Conservation (phyloP, 1,140 invertebrate species). For the Drosophila pseudoananassae region DNA sequence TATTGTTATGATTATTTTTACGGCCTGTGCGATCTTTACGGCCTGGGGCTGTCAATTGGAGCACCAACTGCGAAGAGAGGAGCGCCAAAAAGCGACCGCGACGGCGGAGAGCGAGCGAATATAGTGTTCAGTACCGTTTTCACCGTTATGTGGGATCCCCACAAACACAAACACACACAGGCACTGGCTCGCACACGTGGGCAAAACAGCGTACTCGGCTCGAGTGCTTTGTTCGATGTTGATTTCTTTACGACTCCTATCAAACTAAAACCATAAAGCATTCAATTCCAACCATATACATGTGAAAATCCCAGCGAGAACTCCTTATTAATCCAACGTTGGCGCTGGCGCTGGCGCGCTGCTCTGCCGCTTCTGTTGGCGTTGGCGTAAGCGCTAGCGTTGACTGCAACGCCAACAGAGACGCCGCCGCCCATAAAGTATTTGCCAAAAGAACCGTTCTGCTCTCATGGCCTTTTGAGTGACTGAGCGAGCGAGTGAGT, state of each 20-base stretch:
- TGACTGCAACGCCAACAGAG: conserved; percentile 7
- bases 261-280: conserved; percentile 85
- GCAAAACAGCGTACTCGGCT: conserved; percentile 31
- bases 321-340: conserved; percentile 82
- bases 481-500: conserved; percentile 50
- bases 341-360: conserved; percentile 27
- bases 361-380: neutral
- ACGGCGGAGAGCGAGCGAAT: conserved; percentile 44
- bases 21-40: conserved; percentile 52
- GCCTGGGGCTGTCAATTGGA: conserved; percentile 70
- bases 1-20: conserved; percentile 81
- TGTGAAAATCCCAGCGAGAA: conserved; percentile 84
- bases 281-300: conserved; percentile 84
- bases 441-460: conserved; percentile 69
- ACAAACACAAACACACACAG: conserved; percentile 39
- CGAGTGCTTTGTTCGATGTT: conserved; percentile 83
- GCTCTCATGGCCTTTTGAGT: conserved; percentile 57
- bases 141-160: conserved; percentile 28
- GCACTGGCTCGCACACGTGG: conserved; percentile 14
- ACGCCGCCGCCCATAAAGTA: conserved; percentile 73
- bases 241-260: conserved; percentile 85
- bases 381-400: neutral
- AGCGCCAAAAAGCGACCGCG: conserved; percentile 27
- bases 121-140: conserved; percentile 10
- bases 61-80: conserved; percentile 14